Evolutionary conservation across 2,888 invertebrate species (phyloP).

Genomic region (Drosophila kanekoi): DNA sequence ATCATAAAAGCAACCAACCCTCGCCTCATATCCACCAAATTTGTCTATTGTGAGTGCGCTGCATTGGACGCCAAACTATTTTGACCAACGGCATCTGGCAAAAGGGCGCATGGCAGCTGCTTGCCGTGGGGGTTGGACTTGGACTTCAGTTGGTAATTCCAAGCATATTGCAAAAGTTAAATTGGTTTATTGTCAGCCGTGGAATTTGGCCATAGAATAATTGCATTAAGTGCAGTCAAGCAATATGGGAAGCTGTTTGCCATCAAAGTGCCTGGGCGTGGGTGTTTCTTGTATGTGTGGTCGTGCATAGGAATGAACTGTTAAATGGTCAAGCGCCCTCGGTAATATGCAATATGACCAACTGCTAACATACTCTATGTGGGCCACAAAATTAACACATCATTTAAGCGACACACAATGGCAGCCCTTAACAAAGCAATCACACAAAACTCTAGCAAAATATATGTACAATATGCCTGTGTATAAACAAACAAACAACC

Average conservation of each 20-base stretch:
- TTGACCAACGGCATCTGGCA: conserved; percentile 58
- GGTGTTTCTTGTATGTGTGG: conserved; percentile 49
- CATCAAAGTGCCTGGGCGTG: background rate
- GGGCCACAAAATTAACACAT: conserved; percentile 69
- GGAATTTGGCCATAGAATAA: conserved; percentile 62
- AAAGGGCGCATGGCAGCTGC: background rate
- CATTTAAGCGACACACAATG: conserved; percentile 62
- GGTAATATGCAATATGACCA: conserved; percentile 30
- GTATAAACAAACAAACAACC: conserved; percentile 46
- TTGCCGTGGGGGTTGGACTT: conserved; percentile 21
- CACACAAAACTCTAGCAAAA: conserved; percentile 28
- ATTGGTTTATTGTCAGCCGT: conserved; percentile 76
- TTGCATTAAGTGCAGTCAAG: conserved; percentile 66
- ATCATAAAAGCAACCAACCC: conserved; percentile 39
- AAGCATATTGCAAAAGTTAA: conserved; percentile 83
- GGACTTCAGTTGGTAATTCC: conserved; percentile 64
- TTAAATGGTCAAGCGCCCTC: conserved; percentile 54
- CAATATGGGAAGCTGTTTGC: conserved; percentile 11
- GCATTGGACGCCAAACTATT: conserved; percentile 60
- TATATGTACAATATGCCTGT: conserved; percentile 6
- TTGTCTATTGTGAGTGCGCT: conserved; percentile 33
- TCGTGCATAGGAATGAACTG: conserved; percentile 80
- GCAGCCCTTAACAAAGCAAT: conserved; percentile 59
- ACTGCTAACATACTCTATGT: conserved; percentile 4
- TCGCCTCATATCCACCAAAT: conserved; percentile 12